Evolutionary conservation across 2,888 invertebrate species (phyloP), one percentile per base, ranked within the genome.

Genomic region (Ectobius pallidus): DNA sequence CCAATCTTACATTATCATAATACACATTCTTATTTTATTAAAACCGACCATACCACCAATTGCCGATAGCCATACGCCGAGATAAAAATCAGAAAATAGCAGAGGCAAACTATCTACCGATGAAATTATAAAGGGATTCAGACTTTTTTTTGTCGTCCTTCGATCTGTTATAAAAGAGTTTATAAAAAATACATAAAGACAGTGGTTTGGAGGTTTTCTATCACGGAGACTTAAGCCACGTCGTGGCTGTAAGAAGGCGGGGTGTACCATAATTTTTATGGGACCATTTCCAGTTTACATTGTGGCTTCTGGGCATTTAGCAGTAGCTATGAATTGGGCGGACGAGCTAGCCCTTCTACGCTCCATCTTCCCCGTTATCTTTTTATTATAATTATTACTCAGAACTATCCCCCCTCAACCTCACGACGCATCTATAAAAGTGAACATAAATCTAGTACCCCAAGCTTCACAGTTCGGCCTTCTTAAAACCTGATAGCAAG

Each of bases 51-150:
- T 65, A 65, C 65, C 65, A 27, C 39, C 44, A 44, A 70, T 63
- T 18, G 71, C 71, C 71, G 61, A 20, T 14, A 65, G 71, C 63
- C n/a, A 71, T 16, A 30, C 16, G 20, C 18, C 25, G 30, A 71
- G 71, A 71, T 71, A 63, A 71, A 69, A 65, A 71, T 71, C 71
- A 71, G 71, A 71, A 71, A 65, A 71, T 71, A 71, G 71, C 65
- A 62, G 63, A 71, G 71, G 44, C 49, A 58, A 71, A 62, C 18
- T 42, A 58, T 71, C 49, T 62, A 62, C 65, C 63, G 71, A 65
- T 63, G 71, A 62, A 71, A 71, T 71, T 71, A 63, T 71, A 71
- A 71, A 71, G 65, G 55, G 62, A 39, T 32, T 25, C 49, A 61
- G 27, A 58, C 27, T 70, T 30, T 44, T 18, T 18, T 20, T 25